Evolutionary conservation across 2,888 invertebrate genomes (phyloP).

Genomic region (Parapristionchus giblindavisi): DNA sequence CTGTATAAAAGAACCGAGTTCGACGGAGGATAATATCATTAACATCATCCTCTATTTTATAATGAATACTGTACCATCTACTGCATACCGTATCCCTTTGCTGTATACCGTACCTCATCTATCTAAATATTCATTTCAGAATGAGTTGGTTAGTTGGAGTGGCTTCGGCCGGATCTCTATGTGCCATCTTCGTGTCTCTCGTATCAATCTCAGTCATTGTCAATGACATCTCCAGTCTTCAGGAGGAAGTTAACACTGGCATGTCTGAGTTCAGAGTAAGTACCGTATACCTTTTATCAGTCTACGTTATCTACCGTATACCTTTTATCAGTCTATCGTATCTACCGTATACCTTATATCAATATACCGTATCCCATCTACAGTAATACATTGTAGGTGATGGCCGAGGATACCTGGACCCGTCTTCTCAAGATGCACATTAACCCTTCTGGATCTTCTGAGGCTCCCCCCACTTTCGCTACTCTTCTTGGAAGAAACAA

Average conservation of each 20-base stretch:
- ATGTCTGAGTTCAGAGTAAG: slow-evolving; percentile 51
- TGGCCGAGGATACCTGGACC: slow-evolving; percentile 33
- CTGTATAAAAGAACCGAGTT: background rate
- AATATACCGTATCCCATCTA: background rate
- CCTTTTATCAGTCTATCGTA: background rate
- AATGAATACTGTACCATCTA: background rate
- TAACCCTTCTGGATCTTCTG: slow-evolving; percentile 33
- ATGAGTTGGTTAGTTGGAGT: background rate
- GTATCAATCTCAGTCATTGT: slow-evolving; percentile 53
- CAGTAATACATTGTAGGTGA: slow-evolving; percentile 24
- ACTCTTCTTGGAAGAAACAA: slow-evolving; percentile 34
- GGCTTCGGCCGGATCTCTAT: slow-evolving; percentile 48
- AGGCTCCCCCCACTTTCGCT: slow-evolving; percentile 35
- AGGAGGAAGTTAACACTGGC: slow-evolving; percentile 50
- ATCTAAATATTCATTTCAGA: background rate
- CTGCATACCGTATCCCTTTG: background rate
- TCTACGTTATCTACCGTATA: no score
- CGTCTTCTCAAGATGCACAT: slow-evolving; percentile 35
- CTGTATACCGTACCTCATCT: background rate
- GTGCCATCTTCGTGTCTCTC: slow-evolving; percentile 50
- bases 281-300: no score
- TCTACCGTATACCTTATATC: background rate
- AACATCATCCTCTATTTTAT: no score
- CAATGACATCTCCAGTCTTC: slow-evolving; percentile 53
- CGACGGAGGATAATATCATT: no score